A percentile compares a stretch with the other conserved stretches of the same genome.
phyloP scores from a whole-genome alignment of 2,888 invertebrate genomes.

The Baronia brevicornis region DNA sequence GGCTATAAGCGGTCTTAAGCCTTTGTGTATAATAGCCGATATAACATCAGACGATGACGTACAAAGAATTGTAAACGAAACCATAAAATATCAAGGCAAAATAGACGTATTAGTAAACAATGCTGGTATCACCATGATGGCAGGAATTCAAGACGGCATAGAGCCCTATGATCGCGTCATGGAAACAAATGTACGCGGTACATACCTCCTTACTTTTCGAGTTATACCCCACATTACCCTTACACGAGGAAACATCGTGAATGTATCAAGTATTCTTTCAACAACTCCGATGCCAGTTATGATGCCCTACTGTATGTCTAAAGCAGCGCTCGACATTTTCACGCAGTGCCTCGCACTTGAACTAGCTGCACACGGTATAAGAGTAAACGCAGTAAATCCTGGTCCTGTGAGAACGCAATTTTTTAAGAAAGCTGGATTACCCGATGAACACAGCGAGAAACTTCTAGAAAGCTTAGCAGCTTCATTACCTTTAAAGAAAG shows the following conservation, averaged over 20 bases:
- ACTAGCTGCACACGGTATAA: conserved; percentile 41
- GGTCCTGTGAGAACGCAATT: conserved; percentile 50
- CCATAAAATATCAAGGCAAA: conserved; percentile 35
- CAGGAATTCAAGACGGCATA: conserved; percentile 30
- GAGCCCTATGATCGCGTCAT: conserved; percentile 42
- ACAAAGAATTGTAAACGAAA: conserved; percentile 38
- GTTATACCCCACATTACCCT: conserved; percentile 38
- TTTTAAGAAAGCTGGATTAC: conserved; percentile 42
- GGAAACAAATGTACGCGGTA: conserved; percentile 48
- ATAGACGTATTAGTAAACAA: conserved; percentile 54
- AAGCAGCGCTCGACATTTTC: conserved; percentile 54
- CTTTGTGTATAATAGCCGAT: conserved; percentile 44
- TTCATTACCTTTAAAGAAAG: conserved; percentile 37
- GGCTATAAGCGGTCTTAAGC: conserved; percentile 32
- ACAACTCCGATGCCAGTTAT: conserved; percentile 35
- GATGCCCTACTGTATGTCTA: conserved; percentile 53
- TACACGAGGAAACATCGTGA: conserved; percentile 49
- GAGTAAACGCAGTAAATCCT: conserved; percentile 55
- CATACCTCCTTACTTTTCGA: conserved; percentile 41
- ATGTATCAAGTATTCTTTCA: conserved; percentile 48
- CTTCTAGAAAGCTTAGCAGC: conserved; percentile 34
- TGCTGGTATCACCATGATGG: conserved; percentile 40
- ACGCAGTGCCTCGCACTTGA: conserved; percentile 53
- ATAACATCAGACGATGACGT: conserved; percentile 41
- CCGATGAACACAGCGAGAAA: conserved; percentile 30